Evolutionary conservation across 2,797 vertebrate genomes (phyloP), one percentile per base, ranked within the genome.

Genomic region (Enteromius trimaculatus): DNA sequence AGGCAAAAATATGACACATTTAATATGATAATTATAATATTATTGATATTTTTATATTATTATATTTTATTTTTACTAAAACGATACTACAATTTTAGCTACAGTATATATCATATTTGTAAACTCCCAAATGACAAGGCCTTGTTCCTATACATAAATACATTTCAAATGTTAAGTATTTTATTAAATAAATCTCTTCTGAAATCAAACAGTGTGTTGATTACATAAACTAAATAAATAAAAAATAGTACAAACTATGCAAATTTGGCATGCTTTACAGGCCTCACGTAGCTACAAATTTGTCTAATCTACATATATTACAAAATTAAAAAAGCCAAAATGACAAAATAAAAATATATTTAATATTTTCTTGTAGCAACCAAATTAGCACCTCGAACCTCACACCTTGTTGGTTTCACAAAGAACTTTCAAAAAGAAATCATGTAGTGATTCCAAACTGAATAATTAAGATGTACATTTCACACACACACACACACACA

Each of bases 391-490:
- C 16, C 26, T 31, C 2, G 29, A 71, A 47, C 2, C 44, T 72
- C 49, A 31, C 31, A 21, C 10, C 47, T 21, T 17, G 2, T 29
- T 64, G 14, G 26, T 53, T 37, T 55, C 49, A 34, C 49, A 37
- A 34, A 51, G 16, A 6, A 2, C 19, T 11, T 62, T 34, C 1
- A 34, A 74, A n/a, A 3, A 7, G 13, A n/a, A 47, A 71, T 14
- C 23, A n/a, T 70, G 23, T 6, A 42, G 34, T 37, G 6, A 26
- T 82, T 83, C 49, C 55, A 68, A 49, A 76, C 16, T 47, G 39
- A 66, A 23, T 60, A 34, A 60, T 72, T 53, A 66, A 70, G 51
- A 77, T 42, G 17, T 9, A 58, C 17, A 69, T 58, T 49, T 71
- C 6, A 34, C 34, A 34, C 6, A 37, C 34, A 37, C 4, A 37